Percentiles rank a stretch among this genome's conserved stretches.
phyloP scores from a whole-genome alignment of 2,888 invertebrate genomes.

The Serripes groenlandicus region DNA sequence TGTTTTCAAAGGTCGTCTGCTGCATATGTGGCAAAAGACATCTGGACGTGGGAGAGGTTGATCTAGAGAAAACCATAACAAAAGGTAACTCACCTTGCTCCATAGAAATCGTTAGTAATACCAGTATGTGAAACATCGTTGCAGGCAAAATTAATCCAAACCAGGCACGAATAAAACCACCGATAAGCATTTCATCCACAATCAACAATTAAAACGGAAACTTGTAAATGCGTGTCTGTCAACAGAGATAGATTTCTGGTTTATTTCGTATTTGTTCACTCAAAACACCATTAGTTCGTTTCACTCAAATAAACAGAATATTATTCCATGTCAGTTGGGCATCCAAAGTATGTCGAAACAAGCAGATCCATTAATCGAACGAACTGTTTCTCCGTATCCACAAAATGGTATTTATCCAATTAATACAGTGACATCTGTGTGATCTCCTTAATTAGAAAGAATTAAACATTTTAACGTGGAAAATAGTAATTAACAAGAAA shows the following conservation, averaged over 20 bases:
- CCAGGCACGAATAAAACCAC: conserved; percentile 17
- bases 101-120: conserved; percentile 6
- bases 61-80: not conserved
- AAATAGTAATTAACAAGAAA: not conserved
- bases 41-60: not conserved
- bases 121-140: conserved; percentile 10
- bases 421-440: conserved; percentile 18
- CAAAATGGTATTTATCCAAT: conserved; percentile 29
- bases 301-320: conserved; percentile 4
- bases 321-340: conserved; percentile 18
- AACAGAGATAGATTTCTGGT: not conserved
- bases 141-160: conserved; percentile 8
- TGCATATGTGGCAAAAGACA: not conserved
- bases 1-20: not conserved
- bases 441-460: conserved; percentile 10
- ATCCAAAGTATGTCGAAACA: conserved; percentile 17
- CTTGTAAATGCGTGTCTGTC: not conserved
- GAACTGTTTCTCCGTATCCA: conserved; percentile 24
- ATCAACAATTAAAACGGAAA: conserved; percentile 7
- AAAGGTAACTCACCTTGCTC: conserved; percentile 8
- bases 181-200: conserved; percentile 11
- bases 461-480: conserved; percentile 1
- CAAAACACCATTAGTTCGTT: conserved; percentile 32
- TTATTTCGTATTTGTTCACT: conserved; percentile 20
- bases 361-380: conserved; percentile 12